These are phyloP conservation scores for Porites evermanni DNA, from an alignment of 92 coral and sea anemone genomes.

Conservation along the genomic window DNA sequence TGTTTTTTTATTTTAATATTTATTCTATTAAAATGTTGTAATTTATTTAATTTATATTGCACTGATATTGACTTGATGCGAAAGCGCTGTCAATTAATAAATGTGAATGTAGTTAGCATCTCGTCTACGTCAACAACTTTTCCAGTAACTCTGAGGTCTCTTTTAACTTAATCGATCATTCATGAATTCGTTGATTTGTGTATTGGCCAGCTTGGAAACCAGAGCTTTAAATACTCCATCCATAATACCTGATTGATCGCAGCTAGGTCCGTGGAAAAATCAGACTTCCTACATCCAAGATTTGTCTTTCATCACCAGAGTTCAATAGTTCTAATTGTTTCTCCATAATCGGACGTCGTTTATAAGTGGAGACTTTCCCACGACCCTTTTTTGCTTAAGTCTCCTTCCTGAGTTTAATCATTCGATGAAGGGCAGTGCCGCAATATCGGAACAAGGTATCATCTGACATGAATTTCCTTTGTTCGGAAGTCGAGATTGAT, in stretches of 20 bases:
- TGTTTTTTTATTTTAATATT: too few species aligned
- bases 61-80: too few species aligned
- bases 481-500: background rate
- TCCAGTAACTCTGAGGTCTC: constrained; percentile 33
- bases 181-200: constrained; percentile 17
- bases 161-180: constrained; percentile 14
- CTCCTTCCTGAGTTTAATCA: constrained; percentile 43
- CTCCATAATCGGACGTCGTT: constrained; percentile 14
- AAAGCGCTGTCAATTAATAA: too few species aligned
- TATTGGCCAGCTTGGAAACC: constrained; percentile 35
- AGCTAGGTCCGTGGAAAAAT: constrained; percentile 15
- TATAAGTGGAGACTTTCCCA: background rate
- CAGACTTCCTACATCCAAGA: constrained; percentile 35
- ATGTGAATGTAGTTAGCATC: background rate
- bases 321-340: background rate
- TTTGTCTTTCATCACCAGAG: constrained; percentile 19
- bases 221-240: constrained; percentile 1
- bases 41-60: too few species aligned
- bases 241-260: too few species aligned
- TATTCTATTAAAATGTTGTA: too few species aligned
- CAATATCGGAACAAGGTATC: constrained; percentile 47
- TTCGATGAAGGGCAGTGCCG: constrained; percentile 40
- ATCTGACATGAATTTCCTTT: constrained; percentile 13
- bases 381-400: constrained; percentile 6
- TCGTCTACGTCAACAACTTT: constrained; percentile 37